Percentiles rank a stretch among this genome's conserved stretches.
Conservation (phyloP, 2,888 invertebrate species). For the Steinernema hermaphroditum region DNA sequence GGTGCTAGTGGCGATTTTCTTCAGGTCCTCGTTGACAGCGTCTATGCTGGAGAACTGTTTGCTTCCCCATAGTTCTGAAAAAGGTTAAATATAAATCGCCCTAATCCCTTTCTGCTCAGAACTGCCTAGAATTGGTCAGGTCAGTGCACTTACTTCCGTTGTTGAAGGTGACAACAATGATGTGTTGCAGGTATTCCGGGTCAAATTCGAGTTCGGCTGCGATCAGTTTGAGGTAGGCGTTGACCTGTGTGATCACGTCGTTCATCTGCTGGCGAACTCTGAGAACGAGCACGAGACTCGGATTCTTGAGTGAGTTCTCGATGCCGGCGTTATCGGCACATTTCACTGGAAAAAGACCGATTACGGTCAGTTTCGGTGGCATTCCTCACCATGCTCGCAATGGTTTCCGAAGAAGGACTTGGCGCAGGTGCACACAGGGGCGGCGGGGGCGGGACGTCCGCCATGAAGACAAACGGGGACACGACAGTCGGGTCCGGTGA, state of each 20-base stretch:
- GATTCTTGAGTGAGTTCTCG: constrained; percentile 48
- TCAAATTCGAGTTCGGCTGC: constrained; percentile 40
- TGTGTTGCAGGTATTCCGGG: constrained; percentile 47
- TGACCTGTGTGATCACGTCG: constrained; percentile 45
- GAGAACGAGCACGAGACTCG: constrained; percentile 51
- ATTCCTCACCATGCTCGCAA: constrained; percentile 45
- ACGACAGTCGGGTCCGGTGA: constrained; percentile 45
- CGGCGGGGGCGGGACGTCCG: constrained; percentile 31
- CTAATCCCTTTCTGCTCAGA: too few relatives aligned
- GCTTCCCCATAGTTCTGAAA: background rate
- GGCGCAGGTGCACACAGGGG: constrained; percentile 39
- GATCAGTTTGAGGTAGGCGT: constrained; percentile 17
- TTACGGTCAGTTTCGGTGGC: constrained; percentile 15
- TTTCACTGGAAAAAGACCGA: constrained; percentile 40
- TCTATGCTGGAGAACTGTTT: background rate
- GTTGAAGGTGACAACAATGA: constrained; percentile 53
- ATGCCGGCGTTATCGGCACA: constrained; percentile 46
- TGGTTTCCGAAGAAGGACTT: constrained; percentile 48
- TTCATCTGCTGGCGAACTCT: constrained; percentile 42
- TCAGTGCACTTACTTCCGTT: constrained; percentile 49
- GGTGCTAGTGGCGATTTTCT: background rate
- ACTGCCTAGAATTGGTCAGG: too few relatives aligned
- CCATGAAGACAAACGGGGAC: constrained; percentile 49
- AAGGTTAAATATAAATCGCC: too few relatives aligned
- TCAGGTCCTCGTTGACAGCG: background rate